These are phyloP conservation scores for Zosterops japonicus DNA, from an alignment of 2,113 vertebrate genomes.

Conservation along the genomic window DNA sequence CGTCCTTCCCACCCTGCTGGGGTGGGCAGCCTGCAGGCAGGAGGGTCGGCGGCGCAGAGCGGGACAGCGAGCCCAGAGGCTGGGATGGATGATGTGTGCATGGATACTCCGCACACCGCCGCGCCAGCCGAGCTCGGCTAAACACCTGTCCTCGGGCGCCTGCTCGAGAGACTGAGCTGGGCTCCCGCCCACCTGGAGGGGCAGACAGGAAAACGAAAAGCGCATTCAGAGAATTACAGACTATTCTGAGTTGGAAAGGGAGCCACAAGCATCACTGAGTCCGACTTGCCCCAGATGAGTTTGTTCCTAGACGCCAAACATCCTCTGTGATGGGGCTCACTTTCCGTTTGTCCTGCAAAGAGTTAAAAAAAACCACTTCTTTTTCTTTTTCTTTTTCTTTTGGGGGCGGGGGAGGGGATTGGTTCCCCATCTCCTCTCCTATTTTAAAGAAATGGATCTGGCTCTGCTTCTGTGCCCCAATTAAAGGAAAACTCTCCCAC, in stretches of 20 bases:
- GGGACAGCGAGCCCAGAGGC: neutral
- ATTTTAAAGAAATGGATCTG: neutral
- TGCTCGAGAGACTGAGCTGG: neutral
- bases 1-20: neutral
- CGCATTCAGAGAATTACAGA: neutral
- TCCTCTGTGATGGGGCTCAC: fast-evolving
- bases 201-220: neutral
- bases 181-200: neutral
- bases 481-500: neutral
- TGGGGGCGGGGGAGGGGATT: too few relatives aligned
- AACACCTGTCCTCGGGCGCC: neutral
- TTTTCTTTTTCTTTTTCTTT: neutral
- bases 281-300: too few relatives aligned
- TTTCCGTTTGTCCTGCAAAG: fast-evolving
- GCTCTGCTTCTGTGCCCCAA: neutral
- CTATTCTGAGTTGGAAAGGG: neutral
- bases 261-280: neutral
- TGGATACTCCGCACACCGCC: too few relatives aligned
- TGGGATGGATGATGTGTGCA: neutral
- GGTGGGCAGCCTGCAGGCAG: neutral
- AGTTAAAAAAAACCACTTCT: neutral
- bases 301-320: neutral
- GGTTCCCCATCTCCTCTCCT: neutral
- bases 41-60: too few relatives aligned
- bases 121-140: neutral